Evolutionary conservation across 2,797 vertebrate species (phyloP).

Genomic region (Cephalopachus bancanus): DNA sequence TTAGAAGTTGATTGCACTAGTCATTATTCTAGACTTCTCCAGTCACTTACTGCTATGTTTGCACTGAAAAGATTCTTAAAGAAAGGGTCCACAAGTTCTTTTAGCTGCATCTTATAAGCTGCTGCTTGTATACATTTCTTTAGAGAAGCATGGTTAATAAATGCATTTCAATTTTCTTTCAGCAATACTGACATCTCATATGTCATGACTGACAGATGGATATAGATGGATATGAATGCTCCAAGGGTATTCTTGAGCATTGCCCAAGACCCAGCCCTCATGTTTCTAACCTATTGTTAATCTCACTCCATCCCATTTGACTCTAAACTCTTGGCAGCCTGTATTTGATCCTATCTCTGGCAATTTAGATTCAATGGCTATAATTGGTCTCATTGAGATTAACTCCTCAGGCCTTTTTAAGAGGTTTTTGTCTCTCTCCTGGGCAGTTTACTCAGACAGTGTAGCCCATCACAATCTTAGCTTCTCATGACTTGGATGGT

Average conservation of each 20-base stretch:
- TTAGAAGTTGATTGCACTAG: background rate
- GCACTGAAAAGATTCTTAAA: background rate
- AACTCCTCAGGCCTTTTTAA: background rate
- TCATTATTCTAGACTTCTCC: background rate
- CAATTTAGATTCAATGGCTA: background rate
- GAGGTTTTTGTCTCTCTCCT: slow-evolving; percentile 38
- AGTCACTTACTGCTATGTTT: background rate
- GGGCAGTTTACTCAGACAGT: background rate
- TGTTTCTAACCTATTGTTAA: slow-evolving; percentile 22
- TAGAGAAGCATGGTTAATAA: background rate
- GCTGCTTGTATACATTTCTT: background rate
- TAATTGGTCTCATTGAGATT: slow-evolving; percentile 68
- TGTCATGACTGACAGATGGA: background rate
- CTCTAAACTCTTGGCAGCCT: background rate
- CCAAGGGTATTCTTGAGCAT: background rate
- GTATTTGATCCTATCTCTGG: slow-evolving; percentile 38
- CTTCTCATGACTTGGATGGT: background rate
- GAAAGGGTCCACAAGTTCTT: background rate
- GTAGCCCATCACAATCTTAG: background rate
- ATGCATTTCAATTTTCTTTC: background rate
- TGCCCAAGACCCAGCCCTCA: background rate
- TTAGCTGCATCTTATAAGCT: background rate
- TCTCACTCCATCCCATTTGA: slow-evolving; percentile 13
- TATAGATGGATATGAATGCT: background rate
- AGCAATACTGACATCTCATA: background rate